Evolutionary conservation across 2,113 vertebrate species (phyloP).

Genomic region (Pseudopipra pipra): DNA sequence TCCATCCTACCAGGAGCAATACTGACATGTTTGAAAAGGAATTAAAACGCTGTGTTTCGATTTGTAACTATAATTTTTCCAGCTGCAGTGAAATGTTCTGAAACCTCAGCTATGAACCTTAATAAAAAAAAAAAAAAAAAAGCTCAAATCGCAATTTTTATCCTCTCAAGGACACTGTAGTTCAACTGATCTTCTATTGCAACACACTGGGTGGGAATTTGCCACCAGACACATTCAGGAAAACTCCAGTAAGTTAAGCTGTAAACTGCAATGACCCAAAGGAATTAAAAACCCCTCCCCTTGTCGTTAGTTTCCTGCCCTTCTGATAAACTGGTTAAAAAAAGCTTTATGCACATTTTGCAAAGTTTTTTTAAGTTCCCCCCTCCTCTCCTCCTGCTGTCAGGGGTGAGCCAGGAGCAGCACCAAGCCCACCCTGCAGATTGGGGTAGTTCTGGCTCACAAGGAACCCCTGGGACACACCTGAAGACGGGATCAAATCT

Average conservation of each 20-base stretch:
- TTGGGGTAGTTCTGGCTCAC: fast-evolving
- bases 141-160: not conserved
- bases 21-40: not conserved
- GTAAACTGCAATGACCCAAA: not conserved
- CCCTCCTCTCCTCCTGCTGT: not conserved
- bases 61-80: not conserved
- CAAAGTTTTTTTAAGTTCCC: not conserved
- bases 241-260: not conserved
- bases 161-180: not conserved
- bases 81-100: not conserved
- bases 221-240: not conserved
- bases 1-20: not conserved
- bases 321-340: not conserved
- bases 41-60: not conserved
- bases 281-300: not conserved
- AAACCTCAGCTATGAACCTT: not conserved
- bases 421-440: not conserved
- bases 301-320: not conserved
- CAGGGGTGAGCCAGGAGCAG: not conserved
- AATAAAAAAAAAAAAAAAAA: no score
- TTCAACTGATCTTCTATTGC: not conserved
- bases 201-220: not conserved
- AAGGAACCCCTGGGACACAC: conserved; percentile 39
- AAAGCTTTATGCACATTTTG: not conserved
- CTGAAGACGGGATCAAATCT: conserved; percentile 82